Evolutionary conservation across 2,888 invertebrate species (phyloP), one percentile per base, ranked within the genome.

Genomic region (Drosophila picticornis): DNA sequence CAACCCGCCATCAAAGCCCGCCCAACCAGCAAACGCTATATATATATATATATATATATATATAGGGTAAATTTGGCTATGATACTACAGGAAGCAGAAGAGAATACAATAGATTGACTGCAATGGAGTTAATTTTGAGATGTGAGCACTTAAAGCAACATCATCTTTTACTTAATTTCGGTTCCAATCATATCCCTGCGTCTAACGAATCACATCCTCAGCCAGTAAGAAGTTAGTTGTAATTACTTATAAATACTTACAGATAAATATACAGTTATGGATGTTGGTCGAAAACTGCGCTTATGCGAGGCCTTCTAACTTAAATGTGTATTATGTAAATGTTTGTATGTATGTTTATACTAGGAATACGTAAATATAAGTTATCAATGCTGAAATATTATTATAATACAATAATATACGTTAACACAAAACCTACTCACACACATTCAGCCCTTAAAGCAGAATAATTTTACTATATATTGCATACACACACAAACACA

Each of bases 171-270:
- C 38, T 61, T 70, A 32, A 73, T 68, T 80, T 74, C 40, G 70
- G 62, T 77, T 71, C 51, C 32, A 71, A 80, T 55, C 84, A 87
- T 82, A 87, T 87, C 82, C 67, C 60, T 70, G 71, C 81, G 85
- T 85, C 75, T 75, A 84, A 84, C 82, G 77, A 78, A 72, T 68
- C 65, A 72, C 60, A 65, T 43, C 58, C 58, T 56, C 32, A 79
- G 46, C 36, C 43, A 58, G 48, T 62, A 56, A 67, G 52, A 61
- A 57, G 25, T 63, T 58, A 43, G 36, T 64, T 51, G 31, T 66
- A 61, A 51, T 40, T 56, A 63, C 19, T 60, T 52, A 58, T 29
- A 32, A 16, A 38, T 22, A 34, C 40, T 50, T 16, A 46, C 40
- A 52, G 16, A 68, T 9, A 16, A 38, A 22, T 34, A 29, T 32